These are phyloP conservation scores for Nycticorax nycticorax DNA, from an alignment of 2,113 vertebrate genomes.

Conservation along the genomic window DNA sequence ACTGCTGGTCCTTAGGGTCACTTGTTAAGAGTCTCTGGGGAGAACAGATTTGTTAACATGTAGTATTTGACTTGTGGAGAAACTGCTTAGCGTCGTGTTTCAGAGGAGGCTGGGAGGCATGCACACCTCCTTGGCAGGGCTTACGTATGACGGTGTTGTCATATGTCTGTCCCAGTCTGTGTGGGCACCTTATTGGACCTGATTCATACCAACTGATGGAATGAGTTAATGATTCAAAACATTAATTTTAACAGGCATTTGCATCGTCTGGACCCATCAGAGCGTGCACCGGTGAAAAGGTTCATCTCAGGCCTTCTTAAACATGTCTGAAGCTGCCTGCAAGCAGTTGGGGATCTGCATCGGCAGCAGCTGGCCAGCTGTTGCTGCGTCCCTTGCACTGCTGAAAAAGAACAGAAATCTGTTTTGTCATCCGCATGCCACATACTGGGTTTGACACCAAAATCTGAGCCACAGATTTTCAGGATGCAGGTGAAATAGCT, in stretches of 20 bases:
- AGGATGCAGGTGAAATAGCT: background rate
- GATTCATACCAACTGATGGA: background rate
- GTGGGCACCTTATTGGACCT: background rate
- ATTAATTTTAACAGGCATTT: background rate
- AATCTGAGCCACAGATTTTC: background rate
- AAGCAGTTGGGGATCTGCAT: background rate
- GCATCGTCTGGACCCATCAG: background rate
- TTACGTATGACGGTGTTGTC: fast-evolving
- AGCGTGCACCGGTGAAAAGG: background rate
- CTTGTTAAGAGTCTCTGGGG: background rate
- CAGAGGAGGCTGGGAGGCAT: background rate
- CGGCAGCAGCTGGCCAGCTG: background rate
- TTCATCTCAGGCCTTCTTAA: background rate
- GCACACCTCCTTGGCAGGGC: background rate
- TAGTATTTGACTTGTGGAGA: background rate
- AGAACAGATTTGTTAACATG: background rate
- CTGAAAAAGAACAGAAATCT: background rate
- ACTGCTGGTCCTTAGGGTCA: background rate
- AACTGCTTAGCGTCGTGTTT: background rate
- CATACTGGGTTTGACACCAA: background rate
- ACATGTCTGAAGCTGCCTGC: background rate
- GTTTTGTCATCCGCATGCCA: background rate
- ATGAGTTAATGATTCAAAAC: background rate
- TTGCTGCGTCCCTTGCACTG: background rate
- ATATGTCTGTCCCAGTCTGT: background rate